phyloP scores from a whole-genome alignment of 2,888 invertebrate species.

The Homarus gammarus region DNA sequence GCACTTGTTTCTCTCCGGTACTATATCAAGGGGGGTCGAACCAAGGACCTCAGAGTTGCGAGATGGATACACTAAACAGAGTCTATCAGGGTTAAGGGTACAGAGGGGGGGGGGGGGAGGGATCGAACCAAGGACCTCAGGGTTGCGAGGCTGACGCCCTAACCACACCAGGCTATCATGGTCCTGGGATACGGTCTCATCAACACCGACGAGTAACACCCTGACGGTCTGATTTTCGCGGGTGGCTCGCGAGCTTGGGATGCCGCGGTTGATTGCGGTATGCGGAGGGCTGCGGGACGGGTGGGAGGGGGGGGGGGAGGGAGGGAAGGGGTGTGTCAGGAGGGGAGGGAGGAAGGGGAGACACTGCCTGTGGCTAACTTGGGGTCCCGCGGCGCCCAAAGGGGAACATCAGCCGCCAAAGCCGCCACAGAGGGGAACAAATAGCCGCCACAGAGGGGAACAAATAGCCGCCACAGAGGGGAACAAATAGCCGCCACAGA shows the following conservation, averaged over 20 bases:
- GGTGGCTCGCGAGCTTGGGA: neutral
- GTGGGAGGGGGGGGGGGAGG: neutral
- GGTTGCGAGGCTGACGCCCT: no score
- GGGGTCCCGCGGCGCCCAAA: neutral
- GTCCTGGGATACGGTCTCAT: no score
- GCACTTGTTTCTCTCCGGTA: no score
- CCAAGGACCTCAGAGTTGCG: neutral
- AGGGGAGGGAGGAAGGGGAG: neutral
- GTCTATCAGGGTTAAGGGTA: no score
- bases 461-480: neutral
- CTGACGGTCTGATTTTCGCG: neutral
- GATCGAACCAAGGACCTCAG: no score
- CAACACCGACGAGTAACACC: constrained; percentile 1
- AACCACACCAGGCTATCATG: no score
- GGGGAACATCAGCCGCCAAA: neutral
- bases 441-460: neutral
- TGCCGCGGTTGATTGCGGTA: constrained; percentile 22
- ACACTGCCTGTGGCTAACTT: neutral
- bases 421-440: constrained; percentile 1
- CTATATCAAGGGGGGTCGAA: neutral
- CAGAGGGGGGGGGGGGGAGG: no score
- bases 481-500: neutral
- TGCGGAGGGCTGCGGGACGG: neutral
- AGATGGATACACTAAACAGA: no score
- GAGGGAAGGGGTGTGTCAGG: neutral